Percentiles rank a stretch among this genome's conserved stretches.
These are phyloP conservation scores for Antechinus stuartii DNA, from an alignment of 2,113 vertebrate species.

Conservation along the genomic window DNA sequence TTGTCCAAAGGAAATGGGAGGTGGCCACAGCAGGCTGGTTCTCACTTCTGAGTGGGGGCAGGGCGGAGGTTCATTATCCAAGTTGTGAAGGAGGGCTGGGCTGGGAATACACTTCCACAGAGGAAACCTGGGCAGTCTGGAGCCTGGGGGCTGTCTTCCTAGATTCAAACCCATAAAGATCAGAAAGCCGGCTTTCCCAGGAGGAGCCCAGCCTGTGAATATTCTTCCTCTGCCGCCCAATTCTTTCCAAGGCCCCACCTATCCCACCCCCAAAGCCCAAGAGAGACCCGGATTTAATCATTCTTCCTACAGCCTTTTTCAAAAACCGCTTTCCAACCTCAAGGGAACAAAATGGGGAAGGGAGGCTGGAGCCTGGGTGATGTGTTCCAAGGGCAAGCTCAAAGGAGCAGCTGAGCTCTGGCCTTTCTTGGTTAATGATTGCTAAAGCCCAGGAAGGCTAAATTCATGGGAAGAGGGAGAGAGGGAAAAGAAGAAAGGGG, in stretches of 20 bases:
- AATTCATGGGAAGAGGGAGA: not conserved
- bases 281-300: not conserved
- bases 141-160: not conserved
- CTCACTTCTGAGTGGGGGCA: no score
- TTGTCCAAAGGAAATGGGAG: not conserved
- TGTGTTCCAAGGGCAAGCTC: not conserved
- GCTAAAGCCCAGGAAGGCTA: not conserved
- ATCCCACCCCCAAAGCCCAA: not conserved
- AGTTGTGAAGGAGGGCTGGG: no score
- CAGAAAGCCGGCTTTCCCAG: no score
- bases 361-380: not conserved
- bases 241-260: not conserved
- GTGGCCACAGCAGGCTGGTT: no score
- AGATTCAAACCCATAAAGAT: no score
- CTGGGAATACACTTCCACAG: not conserved
- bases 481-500: no score
- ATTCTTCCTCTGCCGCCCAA: not conserved
- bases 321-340: not conserved
- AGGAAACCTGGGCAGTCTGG: not conserved
- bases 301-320: not conserved
- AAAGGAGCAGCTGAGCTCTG: not conserved
- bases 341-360: not conserved
- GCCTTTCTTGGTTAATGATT: not conserved
- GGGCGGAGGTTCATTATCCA: no score
- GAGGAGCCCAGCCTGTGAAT: not conserved